Conservation (phyloP, 2,888 invertebrate species). For the Temnothorax ravouxi region DNA sequence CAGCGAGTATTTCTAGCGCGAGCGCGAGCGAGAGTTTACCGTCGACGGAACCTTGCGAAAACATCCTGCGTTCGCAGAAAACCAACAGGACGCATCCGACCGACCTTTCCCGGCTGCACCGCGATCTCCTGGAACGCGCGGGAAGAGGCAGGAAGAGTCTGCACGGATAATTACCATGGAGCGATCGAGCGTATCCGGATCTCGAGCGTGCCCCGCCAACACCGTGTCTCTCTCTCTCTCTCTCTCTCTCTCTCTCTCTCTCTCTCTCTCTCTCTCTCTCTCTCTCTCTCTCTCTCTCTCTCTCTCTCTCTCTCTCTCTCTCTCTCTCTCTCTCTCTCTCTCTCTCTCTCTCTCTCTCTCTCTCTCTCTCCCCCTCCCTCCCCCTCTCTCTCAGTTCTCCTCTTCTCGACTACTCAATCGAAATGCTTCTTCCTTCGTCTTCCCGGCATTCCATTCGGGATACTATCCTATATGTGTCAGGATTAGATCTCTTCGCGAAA, state of each 20-base stretch:
- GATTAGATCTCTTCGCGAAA: neutral
- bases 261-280: too few species aligned
- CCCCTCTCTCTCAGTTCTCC: neutral
- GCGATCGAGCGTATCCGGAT: conserved; percentile 6
- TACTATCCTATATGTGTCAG: neutral
- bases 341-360: too few species aligned
- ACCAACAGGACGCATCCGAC: conserved; percentile 60
- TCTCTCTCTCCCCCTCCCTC: too few species aligned
- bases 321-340: too few species aligned
- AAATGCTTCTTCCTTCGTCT: neutral
- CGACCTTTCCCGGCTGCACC: conserved; percentile 53
- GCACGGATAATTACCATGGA: conserved; percentile 26
- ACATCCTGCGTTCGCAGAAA: conserved; percentile 77
- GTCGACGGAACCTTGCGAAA: conserved; percentile 74
- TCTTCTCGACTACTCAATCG: neutral
- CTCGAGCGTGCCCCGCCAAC: neutral
- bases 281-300: too few species aligned
- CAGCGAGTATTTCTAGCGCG: conserved; percentile 79
- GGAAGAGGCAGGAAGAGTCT: neutral
- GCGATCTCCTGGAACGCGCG: conserved; percentile 26
- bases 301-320: too few species aligned
- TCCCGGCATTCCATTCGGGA: neutral
- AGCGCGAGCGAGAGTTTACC: conserved; percentile 46
- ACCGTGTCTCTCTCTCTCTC: neutral
- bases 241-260: too few species aligned